These are phyloP conservation scores for Oconnorella tubifera DNA, from an alignment of 2,888 invertebrate species.

Conservation along the genomic window DNA sequence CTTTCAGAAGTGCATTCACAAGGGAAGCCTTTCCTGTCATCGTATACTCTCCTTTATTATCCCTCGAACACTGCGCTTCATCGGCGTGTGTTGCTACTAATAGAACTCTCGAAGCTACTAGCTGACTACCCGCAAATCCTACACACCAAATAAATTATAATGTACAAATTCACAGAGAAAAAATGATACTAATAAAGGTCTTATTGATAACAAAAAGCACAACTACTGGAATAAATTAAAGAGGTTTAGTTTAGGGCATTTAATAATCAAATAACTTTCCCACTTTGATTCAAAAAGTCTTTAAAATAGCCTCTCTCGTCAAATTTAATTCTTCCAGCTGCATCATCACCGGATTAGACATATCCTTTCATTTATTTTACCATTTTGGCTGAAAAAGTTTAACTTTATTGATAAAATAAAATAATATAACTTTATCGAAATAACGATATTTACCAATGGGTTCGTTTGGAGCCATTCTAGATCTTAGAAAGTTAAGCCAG, in stretches of 20 bases:
- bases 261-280: too few relatives aligned
- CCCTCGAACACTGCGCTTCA: conserved; percentile 59
- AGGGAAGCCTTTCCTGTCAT: conserved; percentile 42
- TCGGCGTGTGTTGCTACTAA: conserved; percentile 68
- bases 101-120: conserved; percentile 60
- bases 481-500: conserved; percentile 72
- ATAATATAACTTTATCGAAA: too few relatives aligned
- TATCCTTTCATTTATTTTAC: too few relatives aligned
- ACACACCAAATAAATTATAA: conserved; percentile 14
- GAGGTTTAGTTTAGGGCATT: too few relatives aligned
- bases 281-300: too few relatives aligned
- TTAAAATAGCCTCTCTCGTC: too few relatives aligned
- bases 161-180: not conserved
- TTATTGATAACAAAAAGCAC: too few relatives aligned
- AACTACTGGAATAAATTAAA: too few relatives aligned
- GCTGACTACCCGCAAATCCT: conserved; percentile 64
- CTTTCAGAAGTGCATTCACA: conserved; percentile 42
- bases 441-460: conserved; percentile 39
- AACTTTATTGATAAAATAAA: too few relatives aligned
- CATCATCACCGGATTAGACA: too few relatives aligned
- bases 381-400: too few relatives aligned
- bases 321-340: too few relatives aligned
- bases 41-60: conserved; percentile 63
- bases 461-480: conserved; percentile 64
- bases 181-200: not conserved